Evolutionary conservation across 2,888 invertebrate genomes (phyloP).

Genomic region (Asteroscopus sphinx): DNA sequence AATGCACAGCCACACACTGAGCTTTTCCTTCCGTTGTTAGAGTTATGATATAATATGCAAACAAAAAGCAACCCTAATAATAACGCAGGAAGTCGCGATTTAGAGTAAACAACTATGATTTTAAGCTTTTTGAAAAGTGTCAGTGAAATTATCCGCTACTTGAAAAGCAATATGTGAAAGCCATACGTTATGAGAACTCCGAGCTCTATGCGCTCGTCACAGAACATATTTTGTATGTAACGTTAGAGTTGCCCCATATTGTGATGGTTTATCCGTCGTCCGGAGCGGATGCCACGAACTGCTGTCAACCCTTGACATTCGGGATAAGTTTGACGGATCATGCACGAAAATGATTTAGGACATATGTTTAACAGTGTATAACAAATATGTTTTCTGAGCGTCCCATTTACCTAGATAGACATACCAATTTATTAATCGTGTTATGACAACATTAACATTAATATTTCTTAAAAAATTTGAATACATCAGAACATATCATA

Average conservation of each 20-base stretch:
- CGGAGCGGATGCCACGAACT: conserved; percentile 83
- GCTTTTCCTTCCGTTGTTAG: conserved; percentile 85
- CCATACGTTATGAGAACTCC: conserved; percentile 59
- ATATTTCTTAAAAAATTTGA: conserved; percentile 56
- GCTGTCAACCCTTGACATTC: conserved; percentile 87
- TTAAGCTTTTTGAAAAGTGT: conserved; percentile 72
- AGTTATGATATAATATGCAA: conserved; percentile 65
- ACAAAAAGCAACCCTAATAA: conserved; percentile 61
- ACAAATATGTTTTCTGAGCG: conserved; percentile 55
- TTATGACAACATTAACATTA: conserved; percentile 60
- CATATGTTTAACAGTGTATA: conserved; percentile 69
- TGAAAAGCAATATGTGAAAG: conserved; percentile 72
- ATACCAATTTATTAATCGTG: conserved; percentile 51
- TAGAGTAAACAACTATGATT: conserved; percentile 37
- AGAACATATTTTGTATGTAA: conserved; percentile 62
- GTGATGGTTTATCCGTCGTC: conserved; percentile 78
- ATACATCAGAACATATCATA: conserved; percentile 65
- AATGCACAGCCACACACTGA: conserved; percentile 88
- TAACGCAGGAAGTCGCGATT: conserved; percentile 49
- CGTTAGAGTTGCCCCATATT: conserved; percentile 57
- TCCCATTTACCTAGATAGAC: conserved; percentile 37
- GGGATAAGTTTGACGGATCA: conserved; percentile 86
- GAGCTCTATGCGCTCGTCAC: conserved; percentile 55
- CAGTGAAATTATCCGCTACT: conserved; percentile 59
- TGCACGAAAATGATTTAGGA: conserved; percentile 78